Base-by-base conservation (phyloP, 2,797 vertebrate genomes). In the Leucoraja ocellata region DNA sequence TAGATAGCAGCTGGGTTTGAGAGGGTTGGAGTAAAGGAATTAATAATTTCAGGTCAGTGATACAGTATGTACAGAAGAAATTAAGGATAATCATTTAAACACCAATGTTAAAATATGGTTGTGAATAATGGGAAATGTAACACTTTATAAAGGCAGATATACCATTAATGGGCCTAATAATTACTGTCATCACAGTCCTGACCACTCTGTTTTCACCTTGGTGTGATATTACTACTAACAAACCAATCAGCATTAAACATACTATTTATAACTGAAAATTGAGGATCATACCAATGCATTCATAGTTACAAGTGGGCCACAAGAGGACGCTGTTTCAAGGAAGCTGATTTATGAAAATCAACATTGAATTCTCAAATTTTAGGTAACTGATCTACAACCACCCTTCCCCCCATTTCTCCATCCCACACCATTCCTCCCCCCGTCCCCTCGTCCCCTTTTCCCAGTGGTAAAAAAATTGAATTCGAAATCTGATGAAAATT, bases 261-360 rank as follows among this genome's bases (percentile, higher is more conserved):
- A 63, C 28, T 63, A 65, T 14, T 13, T 11, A 32, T 13, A 32
- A 14, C 61, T 63, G 28, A 58, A 65, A 63, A 86, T 63, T 8
- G 11, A 63, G 54, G 54, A 61, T 0, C n/a, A n/a, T 10, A 77
- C 9, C 74, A 9, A 23, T 16, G 13, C 28, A n/a, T 86, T 86
- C 54, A 61, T 54, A 13, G n/a, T 32, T n/a, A 63, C 5, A 86
- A 16, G 5, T 86, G n/a, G 11, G 83, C 58, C 83, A 86, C 83
- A 63, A 86, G 83, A 86, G 83, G n/a, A 58, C 65, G 58, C 83
- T 32, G 61, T 86, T 86, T 86, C 83, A 32, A 32, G 32, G 32
- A 32, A 32, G 32, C 32, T 32, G 0, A 32, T 32, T 32, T 32
- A 32, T 32, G 32, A 32, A 32, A 32, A 32, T 32, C 32, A 32